Evolutionary conservation across 2,797 vertebrate genomes (phyloP).

Genomic region (Botia kubotai): DNA sequence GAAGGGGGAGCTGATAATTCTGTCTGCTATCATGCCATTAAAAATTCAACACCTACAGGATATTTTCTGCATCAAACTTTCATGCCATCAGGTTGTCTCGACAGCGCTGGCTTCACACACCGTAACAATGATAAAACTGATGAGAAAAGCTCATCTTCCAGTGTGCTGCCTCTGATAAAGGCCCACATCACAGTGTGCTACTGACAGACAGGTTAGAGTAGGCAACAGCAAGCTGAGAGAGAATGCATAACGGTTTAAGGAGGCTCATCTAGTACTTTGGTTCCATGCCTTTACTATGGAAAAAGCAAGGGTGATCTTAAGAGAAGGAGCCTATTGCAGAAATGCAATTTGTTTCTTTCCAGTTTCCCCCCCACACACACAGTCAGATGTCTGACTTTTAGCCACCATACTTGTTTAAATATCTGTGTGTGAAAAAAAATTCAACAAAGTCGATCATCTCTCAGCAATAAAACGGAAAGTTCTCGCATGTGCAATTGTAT

Average conservation of each 20-base stretch:
- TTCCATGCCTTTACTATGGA: slow-evolving; percentile 35
- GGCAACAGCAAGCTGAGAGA: slow-evolving; percentile 25
- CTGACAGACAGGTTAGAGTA: slow-evolving; percentile 50
- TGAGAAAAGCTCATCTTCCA: slow-evolving; percentile 53
- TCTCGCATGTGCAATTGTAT: slow-evolving; percentile 47
- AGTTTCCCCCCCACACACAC: background rate
- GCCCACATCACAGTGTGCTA: slow-evolving; percentile 33
- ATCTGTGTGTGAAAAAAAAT: slow-evolving; percentile 55
- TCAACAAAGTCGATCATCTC: slow-evolving; percentile 63
- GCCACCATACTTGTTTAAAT: slow-evolving; percentile 56
- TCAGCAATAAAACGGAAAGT: slow-evolving; percentile 57
- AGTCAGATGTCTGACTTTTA: slow-evolving; percentile 36
- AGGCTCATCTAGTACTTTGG: slow-evolving; percentile 39
- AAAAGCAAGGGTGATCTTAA: slow-evolving; percentile 43
- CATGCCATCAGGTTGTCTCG: slow-evolving; percentile 69
- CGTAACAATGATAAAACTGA: slow-evolving; percentile 60
- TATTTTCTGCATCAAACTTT: slow-evolving; percentile 77
- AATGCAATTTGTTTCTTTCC: slow-evolving; percentile 40
- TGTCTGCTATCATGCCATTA: slow-evolving; percentile 68
- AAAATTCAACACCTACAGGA: slow-evolving; percentile 75
- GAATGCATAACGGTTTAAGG: slow-evolving; percentile 39
- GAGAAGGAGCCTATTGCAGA: slow-evolving; percentile 48
- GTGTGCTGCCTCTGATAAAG: slow-evolving; percentile 49
- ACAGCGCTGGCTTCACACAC: slow-evolving; percentile 57
- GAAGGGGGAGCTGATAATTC: slow-evolving; percentile 62